These are phyloP conservation scores for Pseudomyrmex concolor DNA, from an alignment of 1,140 invertebrate genomes.

Conservation along the genomic window DNA sequence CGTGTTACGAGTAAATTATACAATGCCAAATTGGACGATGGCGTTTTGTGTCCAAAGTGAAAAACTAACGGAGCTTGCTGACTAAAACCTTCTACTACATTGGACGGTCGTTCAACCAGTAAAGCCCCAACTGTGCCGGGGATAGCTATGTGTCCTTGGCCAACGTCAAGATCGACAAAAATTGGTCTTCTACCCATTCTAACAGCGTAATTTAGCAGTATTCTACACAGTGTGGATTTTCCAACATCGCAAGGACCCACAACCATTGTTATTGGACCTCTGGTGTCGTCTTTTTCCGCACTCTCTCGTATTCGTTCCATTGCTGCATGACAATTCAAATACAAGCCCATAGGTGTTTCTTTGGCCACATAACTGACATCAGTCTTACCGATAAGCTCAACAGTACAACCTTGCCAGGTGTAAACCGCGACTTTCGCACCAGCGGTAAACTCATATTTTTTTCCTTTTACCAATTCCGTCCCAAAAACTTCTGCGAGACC, in stretches of 20 bases:
- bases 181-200: conserved; percentile 94
- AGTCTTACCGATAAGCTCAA: conserved; percentile 93
- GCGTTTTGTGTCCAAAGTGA: conserved; percentile 96
- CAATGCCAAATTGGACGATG: conserved; percentile 91
- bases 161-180: conserved; percentile 98
- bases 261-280: conserved; percentile 94
- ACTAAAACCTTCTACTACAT: conserved; percentile 96
- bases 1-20: conserved; percentile 94
- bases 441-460: conserved; percentile 94
- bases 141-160: conserved; percentile 96
- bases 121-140: conserved; percentile 96
- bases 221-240: conserved; percentile 95
- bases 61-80: conserved; percentile 96
- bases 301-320: conserved; percentile 95
- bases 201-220: conserved; percentile 97
- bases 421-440: conserved; percentile 98
- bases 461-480: conserved; percentile 97
- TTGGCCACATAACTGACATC: conserved; percentile 97
- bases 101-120: conserved; percentile 95
- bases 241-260: conserved; percentile 98
- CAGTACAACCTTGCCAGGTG: conserved; percentile 96
- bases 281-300: conserved; percentile 90
- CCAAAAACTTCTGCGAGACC: conserved; percentile 98
- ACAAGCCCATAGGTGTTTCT: conserved; percentile 98
- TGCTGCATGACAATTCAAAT: conserved; percentile 97